Evolutionary conservation across 2,888 invertebrate genomes (phyloP).

Genomic region (Drosophila eohydei): DNA sequence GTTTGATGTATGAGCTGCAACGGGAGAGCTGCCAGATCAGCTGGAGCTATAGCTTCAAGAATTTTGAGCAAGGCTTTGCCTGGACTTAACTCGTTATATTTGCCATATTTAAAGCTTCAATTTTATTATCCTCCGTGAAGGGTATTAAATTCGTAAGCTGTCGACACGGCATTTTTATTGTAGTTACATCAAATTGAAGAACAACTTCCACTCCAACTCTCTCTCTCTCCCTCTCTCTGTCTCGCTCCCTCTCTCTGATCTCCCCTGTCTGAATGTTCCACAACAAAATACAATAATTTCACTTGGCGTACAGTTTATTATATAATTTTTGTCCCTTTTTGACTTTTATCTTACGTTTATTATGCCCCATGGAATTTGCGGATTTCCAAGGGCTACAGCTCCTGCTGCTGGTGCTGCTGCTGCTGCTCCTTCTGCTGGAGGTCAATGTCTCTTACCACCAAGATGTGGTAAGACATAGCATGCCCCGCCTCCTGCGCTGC

Average conservation of each 20-base stretch:
- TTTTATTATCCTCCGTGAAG: neutral
- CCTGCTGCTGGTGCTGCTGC: neutral
- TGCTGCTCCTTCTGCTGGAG: conserved; percentile 43
- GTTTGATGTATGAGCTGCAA: conserved; percentile 9
- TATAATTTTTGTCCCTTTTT: conserved; percentile 80
- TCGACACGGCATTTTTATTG: conserved; percentile 46
- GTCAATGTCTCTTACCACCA: conserved; percentile 62
- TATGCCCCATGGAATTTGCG: conserved; percentile 78
- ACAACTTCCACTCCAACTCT: conserved; percentile 1
- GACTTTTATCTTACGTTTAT: conserved; percentile 81
- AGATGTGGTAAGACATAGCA: conserved; percentile 42
- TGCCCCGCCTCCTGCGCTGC: conserved; percentile 10
- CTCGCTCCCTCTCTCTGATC: neutral
- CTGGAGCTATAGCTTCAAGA: neutral
- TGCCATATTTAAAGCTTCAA: neutral
- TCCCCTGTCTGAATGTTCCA: conserved; percentile 6
- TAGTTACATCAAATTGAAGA: conserved; percentile 51
- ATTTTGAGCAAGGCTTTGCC: neutral
- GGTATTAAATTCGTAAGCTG: conserved; percentile 8
- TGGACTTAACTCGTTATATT: too few relatives aligned
- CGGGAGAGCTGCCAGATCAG: neutral
- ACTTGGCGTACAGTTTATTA: conserved; percentile 75
- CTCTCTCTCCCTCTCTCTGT: neutral
- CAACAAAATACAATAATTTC: conserved; percentile 67
- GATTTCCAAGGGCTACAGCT: conserved; percentile 57